Base-by-base conservation (phyloP, 2,888 invertebrate genomes). In the Aspidapion aeneum region DNA sequence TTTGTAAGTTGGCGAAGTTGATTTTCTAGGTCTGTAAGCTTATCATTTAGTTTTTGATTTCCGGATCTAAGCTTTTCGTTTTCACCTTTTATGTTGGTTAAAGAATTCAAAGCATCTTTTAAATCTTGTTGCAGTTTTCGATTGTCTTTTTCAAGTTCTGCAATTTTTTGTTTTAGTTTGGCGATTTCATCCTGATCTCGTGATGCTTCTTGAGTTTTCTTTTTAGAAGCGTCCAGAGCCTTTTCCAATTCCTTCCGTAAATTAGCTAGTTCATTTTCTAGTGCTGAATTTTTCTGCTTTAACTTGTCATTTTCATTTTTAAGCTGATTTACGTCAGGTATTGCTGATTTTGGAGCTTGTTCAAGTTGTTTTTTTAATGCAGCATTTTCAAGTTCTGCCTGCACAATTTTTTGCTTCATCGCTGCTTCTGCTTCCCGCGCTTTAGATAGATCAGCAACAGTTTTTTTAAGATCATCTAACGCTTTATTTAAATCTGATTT, bases 111-210 rank as follows among this genome's bases (percentile, higher is more conserved):
- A 18, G 68, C 63, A 1, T 60, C 50, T n/a, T 69, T 64, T 1
- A 70, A 56, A 12, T 70, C 68, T 21, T 60, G 66, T 49, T 62
- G 70, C 35, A 69, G 56, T 57, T 65, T 61, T 1, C 59, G 62
- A 35, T 70, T 69, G 9, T 68, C 68, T 57, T 69, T 70, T 51
- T 74, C 71, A 7, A 73, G 55, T 49, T 73, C 69, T 1, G 64
- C 69, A 17, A 71, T 60, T 63, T 68, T 68, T 54, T 71, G 71
- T 55, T 72, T 73, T 18, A 71, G 62, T 48, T 69, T 70, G 2
- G 67, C 66, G 52, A 69, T 68, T 48, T 69, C 69, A 20, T 66
- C 70, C 50, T 72, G 69, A 2, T 64, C 51, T 50, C 63, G 64
- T n/a, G 66, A 63, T 18, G 68, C 60, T 54, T 57, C 68, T 0